These are phyloP conservation scores for Sisyra terminalis DNA, from an alignment of 2,888 invertebrate genomes.

Conservation along the genomic window DNA sequence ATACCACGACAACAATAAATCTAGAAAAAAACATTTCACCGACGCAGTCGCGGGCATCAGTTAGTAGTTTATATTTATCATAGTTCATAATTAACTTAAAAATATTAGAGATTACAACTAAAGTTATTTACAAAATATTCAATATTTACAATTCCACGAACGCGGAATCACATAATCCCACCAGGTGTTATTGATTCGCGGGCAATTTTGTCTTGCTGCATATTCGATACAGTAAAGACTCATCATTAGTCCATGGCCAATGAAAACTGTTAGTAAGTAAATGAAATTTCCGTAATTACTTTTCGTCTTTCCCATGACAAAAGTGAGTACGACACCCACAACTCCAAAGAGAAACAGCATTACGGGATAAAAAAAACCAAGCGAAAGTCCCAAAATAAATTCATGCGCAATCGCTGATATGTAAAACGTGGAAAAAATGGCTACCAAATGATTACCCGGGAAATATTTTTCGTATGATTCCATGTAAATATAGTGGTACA, in stretches of 20 bases:
- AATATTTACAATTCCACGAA: conserved; percentile 24
- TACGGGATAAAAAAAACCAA: conserved; percentile 79
- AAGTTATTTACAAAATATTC: no score
- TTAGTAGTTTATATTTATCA: no score
- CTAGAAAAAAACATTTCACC: no score
- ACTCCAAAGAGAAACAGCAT: conserved; percentile 62
- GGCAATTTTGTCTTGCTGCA: conserved; percentile 64
- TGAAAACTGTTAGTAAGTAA: conserved; percentile 63
- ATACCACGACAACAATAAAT: no score
- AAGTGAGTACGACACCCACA: conserved; percentile 40
- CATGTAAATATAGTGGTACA: conserved; percentile 75
- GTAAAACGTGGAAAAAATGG: conserved; percentile 51
- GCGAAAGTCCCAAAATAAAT: conserved; percentile 58
- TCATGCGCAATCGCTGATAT: conserved; percentile 82
- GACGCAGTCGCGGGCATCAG: no score
- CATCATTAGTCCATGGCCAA: conserved; percentile 61
- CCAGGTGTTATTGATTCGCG: conserved; percentile 26
- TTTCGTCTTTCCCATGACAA: conserved; percentile 27
- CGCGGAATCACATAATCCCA: conserved; percentile 33
- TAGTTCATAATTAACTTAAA: no score
- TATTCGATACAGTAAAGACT: conserved; percentile 75
- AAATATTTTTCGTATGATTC: conserved; percentile 35
- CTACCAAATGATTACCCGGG: conserved; percentile 26
- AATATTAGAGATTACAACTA: no score
- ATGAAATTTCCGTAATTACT: conserved; percentile 49